These are phyloP conservation scores for Rhagoletis pomonella DNA, from an alignment of 1,140 invertebrate genomes.

Conservation along the genomic window DNA sequence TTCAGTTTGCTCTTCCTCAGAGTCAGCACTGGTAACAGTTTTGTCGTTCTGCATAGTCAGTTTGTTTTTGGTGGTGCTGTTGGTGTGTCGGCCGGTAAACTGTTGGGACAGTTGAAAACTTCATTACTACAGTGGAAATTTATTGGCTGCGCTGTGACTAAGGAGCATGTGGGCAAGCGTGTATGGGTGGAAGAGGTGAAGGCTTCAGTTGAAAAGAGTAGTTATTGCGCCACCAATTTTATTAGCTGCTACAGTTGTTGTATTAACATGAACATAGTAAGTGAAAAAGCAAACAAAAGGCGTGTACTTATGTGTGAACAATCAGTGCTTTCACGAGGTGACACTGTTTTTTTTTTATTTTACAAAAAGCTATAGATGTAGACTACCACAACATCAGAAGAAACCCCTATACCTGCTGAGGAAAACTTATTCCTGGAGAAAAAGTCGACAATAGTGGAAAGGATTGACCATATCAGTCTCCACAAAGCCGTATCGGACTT, in stretches of 20 bases:
- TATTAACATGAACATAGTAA: neutral
- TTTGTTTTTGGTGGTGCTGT: neutral
- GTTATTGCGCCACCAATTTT: neutral
- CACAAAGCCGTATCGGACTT: too few relatives aligned
- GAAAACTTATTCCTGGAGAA: too few relatives aligned
- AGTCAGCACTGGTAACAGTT: neutral
- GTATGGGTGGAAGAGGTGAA: neutral
- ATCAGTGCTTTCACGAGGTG: too few relatives aligned
- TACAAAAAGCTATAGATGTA: too few relatives aligned
- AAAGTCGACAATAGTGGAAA: too few relatives aligned
- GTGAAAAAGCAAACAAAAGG: neutral
- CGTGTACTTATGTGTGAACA: too few relatives aligned
- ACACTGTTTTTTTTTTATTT: too few relatives aligned
- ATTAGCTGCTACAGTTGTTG: neutral
- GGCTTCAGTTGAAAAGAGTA: neutral
- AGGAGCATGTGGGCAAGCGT: neutral
- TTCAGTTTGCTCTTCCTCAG: neutral
- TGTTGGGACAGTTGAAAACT: constrained; percentile 46
- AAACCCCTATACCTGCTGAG: too few relatives aligned
- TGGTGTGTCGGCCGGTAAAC: neutral
- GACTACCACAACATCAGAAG: too few relatives aligned
- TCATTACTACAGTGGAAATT: constrained; percentile 23
- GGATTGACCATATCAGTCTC: too few relatives aligned
- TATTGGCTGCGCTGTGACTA: neutral
- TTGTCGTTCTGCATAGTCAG: neutral